A percentile compares a stretch with the other conserved stretches of the same genome.
These are phyloP conservation scores for Tachyglossus aculeatus DNA, from an alignment of 2,797 vertebrate species.

Conservation along the genomic window DNA sequence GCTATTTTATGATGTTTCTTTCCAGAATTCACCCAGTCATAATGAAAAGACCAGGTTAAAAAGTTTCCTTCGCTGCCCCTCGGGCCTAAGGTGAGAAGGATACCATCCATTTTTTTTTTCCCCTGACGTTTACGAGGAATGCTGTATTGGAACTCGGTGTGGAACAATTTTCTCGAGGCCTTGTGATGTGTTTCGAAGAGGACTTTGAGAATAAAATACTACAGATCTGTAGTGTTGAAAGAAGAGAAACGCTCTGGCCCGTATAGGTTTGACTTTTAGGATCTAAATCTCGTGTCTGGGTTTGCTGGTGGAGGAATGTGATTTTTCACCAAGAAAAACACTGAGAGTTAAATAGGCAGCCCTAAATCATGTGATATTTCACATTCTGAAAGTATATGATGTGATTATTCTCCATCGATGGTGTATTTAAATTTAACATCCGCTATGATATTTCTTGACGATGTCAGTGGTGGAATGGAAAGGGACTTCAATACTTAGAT, in stretches of 20 bases:
- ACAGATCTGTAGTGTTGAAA: not conserved
- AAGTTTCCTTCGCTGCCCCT: not conserved
- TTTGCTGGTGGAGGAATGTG: not conserved
- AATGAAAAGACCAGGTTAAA: not conserved
- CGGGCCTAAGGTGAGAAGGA: not conserved
- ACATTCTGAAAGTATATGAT: not conserved
- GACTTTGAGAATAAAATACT: not conserved
- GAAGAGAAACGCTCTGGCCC: not conserved
- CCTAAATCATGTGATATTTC: not conserved
- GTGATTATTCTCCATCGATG: not conserved
- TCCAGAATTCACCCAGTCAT: not conserved
- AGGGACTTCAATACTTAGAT: constrained; percentile 22
- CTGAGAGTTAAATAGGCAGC: not conserved
- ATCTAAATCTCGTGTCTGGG: not conserved
- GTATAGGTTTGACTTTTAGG: not conserved
- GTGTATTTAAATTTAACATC: constrained; percentile 14
- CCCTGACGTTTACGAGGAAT: too few relatives aligned
- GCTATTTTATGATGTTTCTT: not conserved
- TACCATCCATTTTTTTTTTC: not conserved
- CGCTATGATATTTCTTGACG: not conserved
- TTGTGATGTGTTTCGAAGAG: not conserved
- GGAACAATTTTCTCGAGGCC: not conserved
- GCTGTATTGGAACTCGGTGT: not conserved
- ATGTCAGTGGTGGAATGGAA: not conserved
- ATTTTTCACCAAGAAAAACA: not conserved